A percentile compares a stretch with the other conserved stretches of the same genome.
phyloP scores from a whole-genome alignment of 2,888 invertebrate genomes.

The Protodeltote pygarga region DNA sequence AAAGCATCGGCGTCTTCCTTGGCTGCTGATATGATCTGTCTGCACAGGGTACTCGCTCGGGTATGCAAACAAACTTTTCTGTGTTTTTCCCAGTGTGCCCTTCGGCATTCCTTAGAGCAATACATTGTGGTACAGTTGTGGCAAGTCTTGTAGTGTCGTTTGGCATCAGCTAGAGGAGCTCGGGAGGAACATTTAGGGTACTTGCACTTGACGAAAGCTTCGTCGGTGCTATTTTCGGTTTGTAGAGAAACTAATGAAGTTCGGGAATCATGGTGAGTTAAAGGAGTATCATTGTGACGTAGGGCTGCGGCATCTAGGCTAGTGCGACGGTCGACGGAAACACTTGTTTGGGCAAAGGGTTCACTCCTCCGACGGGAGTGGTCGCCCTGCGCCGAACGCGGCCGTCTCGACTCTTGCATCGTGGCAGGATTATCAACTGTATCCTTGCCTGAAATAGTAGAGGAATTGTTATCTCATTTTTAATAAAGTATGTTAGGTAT shows the following conservation, averaged over 20 bases:
- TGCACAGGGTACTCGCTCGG: constrained; percentile 95
- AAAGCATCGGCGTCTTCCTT: constrained; percentile 92
- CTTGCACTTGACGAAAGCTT: constrained; percentile 90
- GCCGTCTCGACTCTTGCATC: constrained; percentile 77
- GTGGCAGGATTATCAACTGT: constrained; percentile 84
- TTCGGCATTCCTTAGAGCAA: constrained; percentile 96
- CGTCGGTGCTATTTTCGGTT: constrained; percentile 82
- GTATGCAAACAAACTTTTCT: constrained; percentile 96
- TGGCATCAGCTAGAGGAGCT: constrained; percentile 91
- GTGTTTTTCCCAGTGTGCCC: constrained; percentile 97
- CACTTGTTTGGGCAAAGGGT: constrained; percentile 72
- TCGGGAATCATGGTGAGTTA: constrained; percentile 75
- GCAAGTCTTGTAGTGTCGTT: constrained; percentile 95
- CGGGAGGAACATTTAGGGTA: constrained; percentile 93
- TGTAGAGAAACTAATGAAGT: constrained; percentile 80
- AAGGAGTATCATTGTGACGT: constrained; percentile 69
- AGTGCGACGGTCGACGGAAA: constrained; percentile 84
- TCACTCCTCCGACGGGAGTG: constrained; percentile 80
- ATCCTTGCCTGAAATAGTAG: constrained; percentile 79
- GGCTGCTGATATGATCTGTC: constrained; percentile 93
- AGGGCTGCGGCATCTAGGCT: constrained; percentile 87
- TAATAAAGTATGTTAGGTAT: neutral
- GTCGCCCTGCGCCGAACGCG: constrained; percentile 78
- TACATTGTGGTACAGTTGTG: constrained; percentile 98
- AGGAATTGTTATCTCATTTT: constrained; percentile 1